Evolutionary conservation across 2,888 invertebrate species (phyloP).

Genomic region (Eupithecia vulgata): DNA sequence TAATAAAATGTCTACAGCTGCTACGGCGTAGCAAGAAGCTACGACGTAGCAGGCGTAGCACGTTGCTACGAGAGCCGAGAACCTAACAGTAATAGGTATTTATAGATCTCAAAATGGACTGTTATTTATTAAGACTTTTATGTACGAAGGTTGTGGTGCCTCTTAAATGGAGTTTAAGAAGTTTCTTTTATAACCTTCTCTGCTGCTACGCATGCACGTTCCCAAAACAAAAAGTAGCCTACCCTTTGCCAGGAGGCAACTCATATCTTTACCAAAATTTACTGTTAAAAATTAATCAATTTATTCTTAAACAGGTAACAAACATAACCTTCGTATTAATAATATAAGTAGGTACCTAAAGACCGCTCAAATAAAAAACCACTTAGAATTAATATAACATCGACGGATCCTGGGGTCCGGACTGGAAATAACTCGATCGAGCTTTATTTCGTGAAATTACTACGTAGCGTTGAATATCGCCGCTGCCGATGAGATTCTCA

Average conservation of each 20-base stretch:
- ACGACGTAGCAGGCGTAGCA: slow-evolving; percentile 52
- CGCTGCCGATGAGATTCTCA: not conserved
- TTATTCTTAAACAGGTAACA: too few species aligned
- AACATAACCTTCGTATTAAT: too few species aligned
- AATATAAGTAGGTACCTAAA: not conserved
- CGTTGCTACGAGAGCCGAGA: slow-evolving; percentile 57
- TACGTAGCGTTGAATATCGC: not conserved
- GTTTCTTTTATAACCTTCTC: not conserved
- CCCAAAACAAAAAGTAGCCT: not conserved
- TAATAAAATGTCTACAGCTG: slow-evolving; percentile 63
- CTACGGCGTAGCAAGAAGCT: slow-evolving; percentile 58
- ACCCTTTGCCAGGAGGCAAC: not conserved
- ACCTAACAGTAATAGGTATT: slow-evolving; percentile 43
- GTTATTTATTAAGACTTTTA: slow-evolving; percentile 14
- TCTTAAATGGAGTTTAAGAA: not conserved
- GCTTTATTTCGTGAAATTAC: not conserved
- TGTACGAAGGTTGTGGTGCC: not conserved
- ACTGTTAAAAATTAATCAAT: not conserved
- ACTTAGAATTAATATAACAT: not conserved
- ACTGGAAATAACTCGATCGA: too few species aligned
- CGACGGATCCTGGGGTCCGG: not conserved
- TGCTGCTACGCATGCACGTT: not conserved
- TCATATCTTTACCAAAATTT: not conserved
- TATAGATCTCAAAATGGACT: slow-evolving; percentile 21
- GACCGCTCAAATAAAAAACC: not conserved